Conservation (phyloP, 2,113 vertebrate species). For the Toxotes jaculatrix region DNA sequence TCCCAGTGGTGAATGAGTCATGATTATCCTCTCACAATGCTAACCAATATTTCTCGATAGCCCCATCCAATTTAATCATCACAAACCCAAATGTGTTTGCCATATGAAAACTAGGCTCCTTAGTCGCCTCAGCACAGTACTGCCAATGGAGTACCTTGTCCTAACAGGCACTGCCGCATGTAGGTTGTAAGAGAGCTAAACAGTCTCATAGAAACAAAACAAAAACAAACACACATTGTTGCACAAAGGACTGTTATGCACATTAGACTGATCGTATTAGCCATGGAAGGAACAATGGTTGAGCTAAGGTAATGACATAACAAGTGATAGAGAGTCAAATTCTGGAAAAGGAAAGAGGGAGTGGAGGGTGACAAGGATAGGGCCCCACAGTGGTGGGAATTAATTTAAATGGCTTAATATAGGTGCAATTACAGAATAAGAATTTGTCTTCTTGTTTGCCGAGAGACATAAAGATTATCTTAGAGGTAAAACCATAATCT, state of each 20-base stretch:
- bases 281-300: conserved; percentile 27
- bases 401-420: conserved; percentile 33
- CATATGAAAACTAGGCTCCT: conserved; percentile 29
- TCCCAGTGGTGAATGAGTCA: conserved; percentile 40
- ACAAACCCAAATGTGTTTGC: conserved; percentile 56
- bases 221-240: background rate
- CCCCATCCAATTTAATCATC: conserved; percentile 63
- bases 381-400: background rate
- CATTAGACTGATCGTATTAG: conserved; percentile 38
- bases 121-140: conserved; percentile 28
- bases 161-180: conserved; percentile 32
- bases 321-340: conserved; percentile 33
- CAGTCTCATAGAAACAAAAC: background rate
- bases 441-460: conserved; percentile 23
- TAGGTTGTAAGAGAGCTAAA: conserved; percentile 42
- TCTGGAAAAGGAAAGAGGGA: background rate
- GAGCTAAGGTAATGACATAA: conserved; percentile 46
- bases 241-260: conserved; percentile 20
- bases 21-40: conserved; percentile 49
- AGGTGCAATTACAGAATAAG: conserved; percentile 10
- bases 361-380: conserved; percentile 6
- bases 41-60: conserved; percentile 39
- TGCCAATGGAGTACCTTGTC: conserved; percentile 17
- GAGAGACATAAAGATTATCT: conserved; percentile 25
- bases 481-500: conserved; percentile 19